Percentiles rank a stretch among this genome's conserved stretches.
Evolutionary conservation across 2,888 invertebrate species (phyloP).

Genomic region (Xanthorhoe spadicearia): DNA sequence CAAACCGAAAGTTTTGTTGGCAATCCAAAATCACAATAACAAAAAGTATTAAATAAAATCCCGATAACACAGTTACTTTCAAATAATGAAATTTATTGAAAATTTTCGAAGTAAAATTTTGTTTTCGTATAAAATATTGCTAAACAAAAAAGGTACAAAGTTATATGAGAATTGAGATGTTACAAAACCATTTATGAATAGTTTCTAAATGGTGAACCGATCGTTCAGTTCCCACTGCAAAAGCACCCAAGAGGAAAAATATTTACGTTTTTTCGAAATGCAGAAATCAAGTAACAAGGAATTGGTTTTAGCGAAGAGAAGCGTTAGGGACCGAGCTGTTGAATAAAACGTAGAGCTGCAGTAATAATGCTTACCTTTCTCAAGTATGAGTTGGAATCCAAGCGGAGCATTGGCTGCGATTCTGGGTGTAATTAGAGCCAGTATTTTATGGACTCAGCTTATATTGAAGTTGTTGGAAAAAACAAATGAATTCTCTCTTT

Average conservation of each 20-base stretch:
- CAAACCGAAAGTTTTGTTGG: conserved; percentile 2
- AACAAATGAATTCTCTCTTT: conserved; percentile 36
- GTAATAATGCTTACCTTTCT: conserved; percentile 75
- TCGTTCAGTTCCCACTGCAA: conserved; percentile 75
- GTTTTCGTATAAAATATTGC: too few relatives aligned
- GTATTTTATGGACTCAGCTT: conserved; percentile 31
- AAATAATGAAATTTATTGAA: too few relatives aligned
- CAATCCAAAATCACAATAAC: not conserved
- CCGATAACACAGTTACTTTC: too few relatives aligned
- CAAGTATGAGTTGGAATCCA: conserved; percentile 66
- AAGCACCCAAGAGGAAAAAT: conserved; percentile 80
- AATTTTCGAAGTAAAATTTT: too few relatives aligned
- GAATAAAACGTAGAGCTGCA: conserved; percentile 75
- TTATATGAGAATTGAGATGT: not conserved
- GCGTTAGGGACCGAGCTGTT: conserved; percentile 71
- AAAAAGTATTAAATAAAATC: too few relatives aligned
- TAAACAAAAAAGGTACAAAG: too few relatives aligned
- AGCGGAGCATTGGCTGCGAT: conserved; percentile 51
- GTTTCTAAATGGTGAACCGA: conserved; percentile 67
- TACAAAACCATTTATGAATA: conserved; percentile 53
- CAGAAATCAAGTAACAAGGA: conserved; percentile 84
- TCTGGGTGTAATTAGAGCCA: conserved; percentile 47
- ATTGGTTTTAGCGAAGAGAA: conserved; percentile 80
- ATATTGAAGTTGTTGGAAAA: conserved; percentile 25
- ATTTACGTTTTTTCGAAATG: conserved; percentile 84